Conservation (phyloP, 2,888 invertebrate genomes). For the Labia minor region DNA sequence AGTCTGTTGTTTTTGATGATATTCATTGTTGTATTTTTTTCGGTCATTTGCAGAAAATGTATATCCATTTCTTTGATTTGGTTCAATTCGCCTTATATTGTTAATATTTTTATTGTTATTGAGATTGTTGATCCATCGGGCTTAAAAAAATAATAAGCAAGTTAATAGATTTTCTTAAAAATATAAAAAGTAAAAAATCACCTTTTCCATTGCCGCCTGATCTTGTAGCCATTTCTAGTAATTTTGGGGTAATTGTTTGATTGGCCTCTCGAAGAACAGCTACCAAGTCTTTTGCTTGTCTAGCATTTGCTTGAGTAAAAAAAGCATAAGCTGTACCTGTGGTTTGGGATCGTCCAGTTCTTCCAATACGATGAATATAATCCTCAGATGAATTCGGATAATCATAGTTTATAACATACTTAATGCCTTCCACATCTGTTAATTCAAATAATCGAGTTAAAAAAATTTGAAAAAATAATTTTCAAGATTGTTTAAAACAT, state of each 20-base stretch:
- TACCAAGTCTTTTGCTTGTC: slow-evolving; percentile 79
- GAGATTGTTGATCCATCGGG: neutral
- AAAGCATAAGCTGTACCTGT: slow-evolving; percentile 90
- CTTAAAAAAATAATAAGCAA: no score
- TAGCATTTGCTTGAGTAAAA: slow-evolving; percentile 78
- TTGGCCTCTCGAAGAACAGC: slow-evolving; percentile 83
- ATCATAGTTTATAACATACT: slow-evolving; percentile 92
- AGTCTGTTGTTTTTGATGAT: neutral
- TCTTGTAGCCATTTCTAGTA: slow-evolving; percentile 64
- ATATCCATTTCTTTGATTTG: neutral
- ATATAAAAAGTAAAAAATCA: no score
- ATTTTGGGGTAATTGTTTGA: slow-evolving; percentile 76
- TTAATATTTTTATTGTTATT: neutral
- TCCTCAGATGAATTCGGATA: slow-evolving; percentile 91
- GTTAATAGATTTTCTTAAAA: no score
- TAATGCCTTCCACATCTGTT: slow-evolving; percentile 73
- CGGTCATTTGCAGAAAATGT: neutral
- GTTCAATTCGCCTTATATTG: neutral
- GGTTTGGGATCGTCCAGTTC: slow-evolving; percentile 77
- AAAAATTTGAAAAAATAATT: neutral
- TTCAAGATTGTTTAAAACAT: neutral
- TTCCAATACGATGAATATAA: slow-evolving; percentile 89
- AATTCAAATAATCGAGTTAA: neutral
- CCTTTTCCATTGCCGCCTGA: slow-evolving; percentile 48
- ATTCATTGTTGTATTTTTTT: neutral